Percentiles rank a stretch among this genome's conserved stretches.
Evolutionary conservation across 2,113 vertebrate genomes (phyloP).

Genomic region (Tylochromis polylepis): DNA sequence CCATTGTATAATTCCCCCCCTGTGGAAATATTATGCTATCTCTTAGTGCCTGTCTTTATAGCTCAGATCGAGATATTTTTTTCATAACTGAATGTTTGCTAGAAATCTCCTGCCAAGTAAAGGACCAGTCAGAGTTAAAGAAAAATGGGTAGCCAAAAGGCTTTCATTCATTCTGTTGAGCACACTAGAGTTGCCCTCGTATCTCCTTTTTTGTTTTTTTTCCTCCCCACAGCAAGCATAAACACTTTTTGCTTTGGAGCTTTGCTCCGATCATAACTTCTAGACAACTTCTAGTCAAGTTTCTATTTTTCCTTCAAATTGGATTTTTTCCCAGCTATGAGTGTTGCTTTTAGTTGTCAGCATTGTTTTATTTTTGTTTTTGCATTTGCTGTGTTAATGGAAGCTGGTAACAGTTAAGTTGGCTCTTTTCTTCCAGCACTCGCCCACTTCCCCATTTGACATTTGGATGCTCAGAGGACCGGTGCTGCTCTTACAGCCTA

Average conservation of each 20-base stretch:
- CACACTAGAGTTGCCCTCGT: not conserved
- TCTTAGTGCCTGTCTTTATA: not conserved
- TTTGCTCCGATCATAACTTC: not conserved
- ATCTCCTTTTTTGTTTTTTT: not conserved
- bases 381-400: not conserved
- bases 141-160: not conserved
- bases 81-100: not conserved
- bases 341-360: not conserved
- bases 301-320: not conserved
- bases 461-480: constrained; percentile 41
- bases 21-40: not conserved
- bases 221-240: not conserved
- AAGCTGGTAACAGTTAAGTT: not conserved
- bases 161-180: not conserved
- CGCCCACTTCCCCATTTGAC: constrained; percentile 33
- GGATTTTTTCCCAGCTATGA: not conserved
- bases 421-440: not conserved
- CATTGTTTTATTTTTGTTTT: constrained; percentile 19
- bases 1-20: not conserved
- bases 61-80: not conserved
- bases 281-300: not conserved
- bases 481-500: constrained; percentile 36
- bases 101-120: not conserved
- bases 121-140: not conserved
- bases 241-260: not conserved